These are phyloP conservation scores for Pogonophryne albipinna DNA, from an alignment of 2,797 vertebrate genomes.

Conservation along the genomic window DNA sequence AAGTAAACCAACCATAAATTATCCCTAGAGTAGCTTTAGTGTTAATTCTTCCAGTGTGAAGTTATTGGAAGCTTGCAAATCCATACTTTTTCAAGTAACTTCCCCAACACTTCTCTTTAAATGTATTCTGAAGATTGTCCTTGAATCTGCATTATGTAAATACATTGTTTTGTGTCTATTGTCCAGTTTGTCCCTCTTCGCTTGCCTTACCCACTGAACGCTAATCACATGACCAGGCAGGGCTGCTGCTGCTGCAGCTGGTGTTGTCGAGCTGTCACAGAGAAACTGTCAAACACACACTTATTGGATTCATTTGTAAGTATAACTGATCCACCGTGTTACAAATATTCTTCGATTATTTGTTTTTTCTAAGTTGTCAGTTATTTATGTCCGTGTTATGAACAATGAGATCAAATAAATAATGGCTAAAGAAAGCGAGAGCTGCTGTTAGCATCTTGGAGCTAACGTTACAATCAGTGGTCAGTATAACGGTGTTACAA, in stretches of 20 bases:
- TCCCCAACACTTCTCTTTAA: background rate
- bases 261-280: slow-evolving; percentile 72
- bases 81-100: slow-evolving; percentile 31
- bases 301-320: slow-evolving; percentile 42
- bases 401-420: background rate
- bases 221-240: slow-evolving; percentile 79
- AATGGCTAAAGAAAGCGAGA: slow-evolving; percentile 25
- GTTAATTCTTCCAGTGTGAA: background rate
- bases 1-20: no score
- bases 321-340: background rate
- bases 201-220: slow-evolving; percentile 38
- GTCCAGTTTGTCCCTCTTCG: slow-evolving; percentile 50
- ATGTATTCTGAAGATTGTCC: no score
- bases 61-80: slow-evolving; percentile 40
- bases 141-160: no score
- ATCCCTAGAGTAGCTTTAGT: no score
- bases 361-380: background rate
- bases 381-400: background rate
- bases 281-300: slow-evolving; percentile 46
- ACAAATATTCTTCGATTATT: background rate
- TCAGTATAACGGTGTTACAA: background rate
- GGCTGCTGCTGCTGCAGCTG: slow-evolving; percentile 54
- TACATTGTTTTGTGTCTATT: slow-evolving; percentile 1
- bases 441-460: slow-evolving; percentile 57
- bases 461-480: slow-evolving; percentile 60